A percentile compares a stretch with the other conserved stretches of the same genome.
Evolutionary conservation across 2,113 vertebrate species (phyloP).

Genomic region (Podarcis raffonei): DNA sequence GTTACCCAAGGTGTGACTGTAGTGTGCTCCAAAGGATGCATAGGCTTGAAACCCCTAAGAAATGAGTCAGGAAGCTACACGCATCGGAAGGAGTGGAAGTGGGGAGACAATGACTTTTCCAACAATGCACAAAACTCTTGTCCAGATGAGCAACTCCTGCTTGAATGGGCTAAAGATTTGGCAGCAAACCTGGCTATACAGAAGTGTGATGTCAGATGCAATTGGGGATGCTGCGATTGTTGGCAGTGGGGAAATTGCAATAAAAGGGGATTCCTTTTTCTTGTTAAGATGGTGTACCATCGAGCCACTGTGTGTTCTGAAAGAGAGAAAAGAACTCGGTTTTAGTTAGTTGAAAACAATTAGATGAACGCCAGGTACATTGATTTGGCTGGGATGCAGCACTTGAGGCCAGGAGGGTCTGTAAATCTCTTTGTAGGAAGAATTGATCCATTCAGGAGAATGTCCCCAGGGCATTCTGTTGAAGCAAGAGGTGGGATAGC

Average conservation of each 20-base stretch:
- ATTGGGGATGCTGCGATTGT: background rate
- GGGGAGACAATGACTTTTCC: background rate
- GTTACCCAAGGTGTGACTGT: no score
- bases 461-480: background rate
- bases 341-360: background rate
- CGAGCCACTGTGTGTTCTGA: background rate
- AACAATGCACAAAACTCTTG: background rate
- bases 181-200: background rate
- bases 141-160: background rate
- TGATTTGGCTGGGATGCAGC: background rate
- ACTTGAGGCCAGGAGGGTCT: background rate
- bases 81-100: background rate
- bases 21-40: background rate
- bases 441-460: background rate
- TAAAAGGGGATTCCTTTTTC: background rate
- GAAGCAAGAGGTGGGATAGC: background rate
- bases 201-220: background rate
- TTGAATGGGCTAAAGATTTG: background rate
- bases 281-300: background rate
- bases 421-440: background rate
- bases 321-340: background rate
- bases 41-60: background rate
- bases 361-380: no score
- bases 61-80: background rate
- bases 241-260: no score